Evolutionary conservation across 1,140 invertebrate genomes (phyloP), one percentile per base, ranked within the genome.

Genomic region (Trichogramma pretiosum): DNA sequence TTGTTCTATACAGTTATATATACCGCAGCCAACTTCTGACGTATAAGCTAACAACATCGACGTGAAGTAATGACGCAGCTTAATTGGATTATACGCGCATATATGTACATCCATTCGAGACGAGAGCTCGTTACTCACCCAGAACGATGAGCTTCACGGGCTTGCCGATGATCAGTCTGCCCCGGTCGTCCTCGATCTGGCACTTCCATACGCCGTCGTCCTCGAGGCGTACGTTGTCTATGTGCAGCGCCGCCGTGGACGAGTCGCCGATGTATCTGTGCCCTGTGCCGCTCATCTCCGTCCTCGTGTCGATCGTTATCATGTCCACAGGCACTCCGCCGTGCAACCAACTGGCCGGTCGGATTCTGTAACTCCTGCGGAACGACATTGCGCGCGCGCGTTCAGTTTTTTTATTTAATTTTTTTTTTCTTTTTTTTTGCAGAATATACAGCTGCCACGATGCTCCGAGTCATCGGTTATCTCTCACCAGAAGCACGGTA

Each of bases 161-260:
- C 58, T 74, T 74, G 23, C 78, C 78, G 30, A 72, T 73, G 37
- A 79, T 73, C 7, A 77, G 68, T 40, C 79, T 77, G 19, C 74
- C 74, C 24, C 73, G 68, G 21, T 75, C 75, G 59, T 81, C 76
- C 55, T 81, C 78, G 7, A 81, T 70, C 48, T 77, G 77, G 58
- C 81, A 84, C 49, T 74, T 75, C 81, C 81, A 84, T 54, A 76
- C 74, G 41, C 81, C 81, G 52, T 82, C 79, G 54, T 84, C 81
- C 56, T 83, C 80, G 17, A 82, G 67, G 55, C 80, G 71, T 10
- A 81, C 79, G 60, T 80, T 83, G 51, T 78, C 77, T 51, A 84
- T 83, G 50, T 77, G 75, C 52, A 84, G 66, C 49, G 77, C 77
- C 0, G 78, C 80, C 35, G 74, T 76, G 48, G 74, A 68, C 4